phyloP scores from a whole-genome alignment of 2,797 vertebrate genomes.

The Caiman crocodilus region DNA sequence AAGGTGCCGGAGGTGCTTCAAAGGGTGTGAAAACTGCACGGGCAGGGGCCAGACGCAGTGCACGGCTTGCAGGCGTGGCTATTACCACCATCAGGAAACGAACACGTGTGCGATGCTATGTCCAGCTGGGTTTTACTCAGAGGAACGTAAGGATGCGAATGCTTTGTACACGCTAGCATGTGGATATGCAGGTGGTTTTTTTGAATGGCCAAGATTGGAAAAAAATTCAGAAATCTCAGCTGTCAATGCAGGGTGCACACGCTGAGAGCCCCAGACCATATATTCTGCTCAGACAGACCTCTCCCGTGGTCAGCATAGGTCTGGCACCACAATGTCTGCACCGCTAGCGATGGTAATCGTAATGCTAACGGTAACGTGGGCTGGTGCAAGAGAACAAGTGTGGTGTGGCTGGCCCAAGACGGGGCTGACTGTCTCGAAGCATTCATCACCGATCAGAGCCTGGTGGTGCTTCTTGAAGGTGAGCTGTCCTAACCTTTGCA shows the following conservation, averaged over 20 bases:
- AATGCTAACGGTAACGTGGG: neutral
- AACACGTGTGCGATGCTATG: conserved; percentile 83
- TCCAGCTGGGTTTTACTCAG: conserved; percentile 80
- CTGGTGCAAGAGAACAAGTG: neutral
- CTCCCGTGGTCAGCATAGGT: neutral
- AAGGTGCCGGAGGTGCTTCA: conserved; percentile 86
- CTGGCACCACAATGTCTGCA: neutral
- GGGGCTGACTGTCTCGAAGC: neutral
- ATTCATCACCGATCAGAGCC: no score
- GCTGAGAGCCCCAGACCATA: neutral
- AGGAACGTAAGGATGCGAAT: conserved; percentile 85
- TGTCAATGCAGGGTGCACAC: neutral
- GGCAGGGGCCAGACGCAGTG: conserved; percentile 80
- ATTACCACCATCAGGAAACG: conserved; percentile 84
- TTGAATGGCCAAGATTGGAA: neutral
- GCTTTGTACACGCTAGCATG: accelerated
- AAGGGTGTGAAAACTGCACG: conserved; percentile 87
- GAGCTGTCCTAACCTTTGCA: neutral
- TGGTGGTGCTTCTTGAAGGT: neutral
- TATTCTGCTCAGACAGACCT: accelerated
- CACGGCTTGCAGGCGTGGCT: conserved; percentile 85
- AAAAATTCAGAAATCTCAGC: neutral
- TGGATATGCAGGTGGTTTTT: neutral
- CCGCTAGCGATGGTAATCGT: neutral
- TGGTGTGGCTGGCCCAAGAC: neutral